A percentile compares a stretch with the other conserved stretches of the same genome.
phyloP scores from a whole-genome alignment of 2,113 vertebrate genomes.

The Nyctibius bracteatus region DNA sequence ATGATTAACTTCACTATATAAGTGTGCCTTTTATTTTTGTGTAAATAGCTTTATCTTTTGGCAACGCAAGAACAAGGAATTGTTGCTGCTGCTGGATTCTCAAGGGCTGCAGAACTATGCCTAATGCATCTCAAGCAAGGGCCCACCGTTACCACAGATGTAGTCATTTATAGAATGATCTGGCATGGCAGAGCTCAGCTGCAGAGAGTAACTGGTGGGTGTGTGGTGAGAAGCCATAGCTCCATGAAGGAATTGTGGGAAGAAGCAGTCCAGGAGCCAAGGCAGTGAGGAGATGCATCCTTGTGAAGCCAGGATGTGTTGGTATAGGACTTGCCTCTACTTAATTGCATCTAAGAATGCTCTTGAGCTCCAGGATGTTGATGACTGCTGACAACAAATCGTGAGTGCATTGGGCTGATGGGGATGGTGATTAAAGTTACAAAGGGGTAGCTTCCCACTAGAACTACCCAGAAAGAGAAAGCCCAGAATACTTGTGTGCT shows the following conservation, averaged over 20 bases:
- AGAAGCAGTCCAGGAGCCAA: background rate
- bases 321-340: accelerated
- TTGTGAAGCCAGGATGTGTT: background rate
- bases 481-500: background rate
- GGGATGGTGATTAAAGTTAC: background rate
- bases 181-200: background rate
- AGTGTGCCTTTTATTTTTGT: background rate
- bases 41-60: background rate
- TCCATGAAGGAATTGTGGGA: accelerated
- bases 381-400: background rate
- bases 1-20: background rate
- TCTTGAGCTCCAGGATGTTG: background rate
- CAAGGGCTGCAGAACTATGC: background rate
- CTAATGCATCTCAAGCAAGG: background rate
- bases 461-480: background rate
- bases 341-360: background rate
- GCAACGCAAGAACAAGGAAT: background rate
- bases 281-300: accelerated
- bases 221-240: background rate
- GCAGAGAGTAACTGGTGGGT: background rate
- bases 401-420: background rate
- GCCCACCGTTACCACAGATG: background rate
- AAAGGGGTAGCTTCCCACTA: background rate
- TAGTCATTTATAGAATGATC: background rate
- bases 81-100: background rate